These are phyloP conservation scores for Montipora capitata DNA, from an alignment of 92 coral and sea anemone genomes.

Conservation along the genomic window DNA sequence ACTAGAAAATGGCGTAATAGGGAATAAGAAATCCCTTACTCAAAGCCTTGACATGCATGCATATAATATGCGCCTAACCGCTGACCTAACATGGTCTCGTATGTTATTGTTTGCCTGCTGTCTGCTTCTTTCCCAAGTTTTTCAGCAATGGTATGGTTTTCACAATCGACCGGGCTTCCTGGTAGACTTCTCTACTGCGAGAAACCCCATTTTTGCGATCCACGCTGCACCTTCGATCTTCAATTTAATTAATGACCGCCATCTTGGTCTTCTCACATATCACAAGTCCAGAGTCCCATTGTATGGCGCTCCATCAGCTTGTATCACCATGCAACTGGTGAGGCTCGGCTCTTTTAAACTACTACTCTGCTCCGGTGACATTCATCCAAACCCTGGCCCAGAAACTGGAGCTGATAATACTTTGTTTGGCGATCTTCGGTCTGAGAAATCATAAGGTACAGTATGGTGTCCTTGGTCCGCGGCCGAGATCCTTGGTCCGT, in stretches of 20 bases:
- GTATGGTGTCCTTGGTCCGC: too few species aligned
- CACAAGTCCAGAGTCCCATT: background rate
- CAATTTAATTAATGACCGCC: background rate
- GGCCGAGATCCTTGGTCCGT: too few species aligned
- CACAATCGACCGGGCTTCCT: background rate
- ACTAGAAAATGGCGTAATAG: too few species aligned
- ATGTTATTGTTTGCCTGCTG: too few species aligned
- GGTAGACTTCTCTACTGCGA: background rate
- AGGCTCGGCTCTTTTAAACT: background rate
- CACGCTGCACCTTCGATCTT: background rate
- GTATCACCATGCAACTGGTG: background rate
- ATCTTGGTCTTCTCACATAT: background rate
- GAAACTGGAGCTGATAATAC: background rate
- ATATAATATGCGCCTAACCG: too few species aligned
- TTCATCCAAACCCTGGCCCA: background rate
- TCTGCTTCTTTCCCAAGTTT: background rate
- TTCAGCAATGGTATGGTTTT: background rate
- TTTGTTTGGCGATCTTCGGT: background rate
- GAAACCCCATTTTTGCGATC: background rate
- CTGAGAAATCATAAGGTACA: background rate
- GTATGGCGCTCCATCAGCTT: constrained; percentile 14
- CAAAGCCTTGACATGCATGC: too few species aligned
- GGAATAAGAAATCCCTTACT: too few species aligned
- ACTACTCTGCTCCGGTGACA: background rate
- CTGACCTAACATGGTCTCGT: too few species aligned